These are phyloP conservation scores for Myopa tessellatipennis DNA, from an alignment of 2,888 invertebrate genomes.

Conservation along the genomic window DNA sequence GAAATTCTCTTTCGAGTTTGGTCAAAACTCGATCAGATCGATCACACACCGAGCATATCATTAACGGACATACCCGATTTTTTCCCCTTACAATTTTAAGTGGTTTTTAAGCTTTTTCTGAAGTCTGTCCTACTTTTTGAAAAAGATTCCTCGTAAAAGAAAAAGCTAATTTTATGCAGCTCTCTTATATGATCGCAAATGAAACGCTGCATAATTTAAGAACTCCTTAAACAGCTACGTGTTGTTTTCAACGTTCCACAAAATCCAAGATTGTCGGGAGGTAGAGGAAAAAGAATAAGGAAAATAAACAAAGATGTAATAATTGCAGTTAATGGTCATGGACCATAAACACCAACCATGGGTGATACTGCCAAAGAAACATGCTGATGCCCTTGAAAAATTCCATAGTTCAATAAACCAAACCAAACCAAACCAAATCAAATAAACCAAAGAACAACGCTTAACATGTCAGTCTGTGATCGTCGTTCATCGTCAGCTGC, in stretches of 20 bases:
- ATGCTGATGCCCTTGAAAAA: conserved; percentile 35
- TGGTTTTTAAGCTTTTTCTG: no score
- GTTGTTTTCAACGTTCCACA: not conserved
- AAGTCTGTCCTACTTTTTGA: no score
- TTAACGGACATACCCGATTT: no score
- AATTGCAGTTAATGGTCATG: not conserved
- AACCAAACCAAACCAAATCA: not conserved
- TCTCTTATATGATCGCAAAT: conserved; percentile 1
- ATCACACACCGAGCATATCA: no score
- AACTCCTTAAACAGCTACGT: not conserved
- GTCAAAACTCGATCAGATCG: no score
- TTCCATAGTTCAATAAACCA: conserved; percentile 37
- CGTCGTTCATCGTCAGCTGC: no score
- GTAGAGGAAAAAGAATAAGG: not conserved
- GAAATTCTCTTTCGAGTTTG: not conserved
- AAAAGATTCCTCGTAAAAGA: no score
- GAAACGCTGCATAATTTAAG: not conserved
- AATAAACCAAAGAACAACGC: no score
- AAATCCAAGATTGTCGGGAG: no score
- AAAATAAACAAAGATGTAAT: not conserved
- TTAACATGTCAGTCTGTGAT: no score
- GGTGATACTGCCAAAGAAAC: not conserved
- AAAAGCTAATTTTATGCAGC: not conserved
- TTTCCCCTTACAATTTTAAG: no score
- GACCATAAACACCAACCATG: not conserved